A percentile compares a stretch with the other conserved stretches of the same genome.
These are phyloP conservation scores for Nothobranchius kuhntae DNA, from an alignment of 2,113 vertebrate species.

Conservation along the genomic window DNA sequence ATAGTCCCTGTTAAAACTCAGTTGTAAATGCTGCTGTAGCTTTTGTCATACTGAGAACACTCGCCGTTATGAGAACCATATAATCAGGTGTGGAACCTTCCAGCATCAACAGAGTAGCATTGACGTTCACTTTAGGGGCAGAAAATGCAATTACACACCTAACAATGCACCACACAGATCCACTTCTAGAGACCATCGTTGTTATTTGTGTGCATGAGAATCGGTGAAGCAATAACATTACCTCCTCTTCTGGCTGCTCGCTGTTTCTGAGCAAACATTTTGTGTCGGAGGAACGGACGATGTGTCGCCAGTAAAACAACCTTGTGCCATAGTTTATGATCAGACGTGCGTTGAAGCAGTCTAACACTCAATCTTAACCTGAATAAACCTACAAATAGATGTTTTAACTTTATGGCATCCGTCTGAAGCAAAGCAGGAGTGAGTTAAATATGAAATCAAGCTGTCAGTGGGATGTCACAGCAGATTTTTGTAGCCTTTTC, in stretches of 20 bases:
- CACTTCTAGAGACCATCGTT: slow-evolving; percentile 41
- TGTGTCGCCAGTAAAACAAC: slow-evolving; percentile 16
- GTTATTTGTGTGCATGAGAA: slow-evolving; percentile 65
- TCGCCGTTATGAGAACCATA: slow-evolving; percentile 13
- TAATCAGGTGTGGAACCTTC: slow-evolving; percentile 29
- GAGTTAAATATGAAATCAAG: slow-evolving; percentile 36
- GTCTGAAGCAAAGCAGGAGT: slow-evolving; percentile 10
- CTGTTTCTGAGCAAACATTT: slow-evolving; percentile 38
- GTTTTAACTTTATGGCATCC: slow-evolving; percentile 36
- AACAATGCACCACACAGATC: slow-evolving; percentile 45
- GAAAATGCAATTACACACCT: slow-evolving; percentile 50
- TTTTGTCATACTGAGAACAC: slow-evolving; percentile 27
- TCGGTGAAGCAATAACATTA: slow-evolving; percentile 72
- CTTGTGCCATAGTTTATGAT: slow-evolving; percentile 47
- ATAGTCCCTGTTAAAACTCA: slow-evolving; percentile 37
- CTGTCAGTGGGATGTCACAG: slow-evolving; percentile 31
- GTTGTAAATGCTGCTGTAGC: slow-evolving; percentile 50
- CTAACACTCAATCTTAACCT: slow-evolving; percentile 20
- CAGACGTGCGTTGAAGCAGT: slow-evolving; percentile 25
- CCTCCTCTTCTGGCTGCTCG: slow-evolving; percentile 37
- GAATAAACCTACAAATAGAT: slow-evolving; percentile 17
- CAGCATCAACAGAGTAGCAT: slow-evolving; percentile 43
- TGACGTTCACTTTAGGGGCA: slow-evolving; percentile 41
- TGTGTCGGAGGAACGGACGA: slow-evolving; percentile 49
- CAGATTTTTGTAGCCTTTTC: slow-evolving; percentile 36